Percentiles rank a stretch among this genome's conserved stretches.
These are phyloP conservation scores for Cygnus buccinator DNA, from an alignment of 2,113 vertebrate species.

Conservation along the genomic window DNA sequence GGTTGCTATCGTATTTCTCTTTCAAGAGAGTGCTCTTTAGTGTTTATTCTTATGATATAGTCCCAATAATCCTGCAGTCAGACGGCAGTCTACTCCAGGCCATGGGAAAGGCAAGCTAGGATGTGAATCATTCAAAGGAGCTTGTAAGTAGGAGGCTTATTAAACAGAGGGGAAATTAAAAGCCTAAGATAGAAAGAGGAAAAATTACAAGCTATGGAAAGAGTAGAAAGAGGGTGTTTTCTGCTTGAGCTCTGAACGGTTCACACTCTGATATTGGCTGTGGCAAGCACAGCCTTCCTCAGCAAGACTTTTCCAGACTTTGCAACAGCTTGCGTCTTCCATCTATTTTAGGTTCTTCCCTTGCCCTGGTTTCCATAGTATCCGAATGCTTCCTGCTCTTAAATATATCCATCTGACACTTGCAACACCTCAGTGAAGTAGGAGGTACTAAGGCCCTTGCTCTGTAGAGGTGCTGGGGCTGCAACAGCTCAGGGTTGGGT, in stretches of 20 bases:
- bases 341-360: slow-evolving; percentile 58
- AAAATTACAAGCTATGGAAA: neutral
- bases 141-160: slow-evolving; percentile 3
- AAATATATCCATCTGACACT: slow-evolving; percentile 53
- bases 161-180: slow-evolving; percentile 33
- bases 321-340: slow-evolving; percentile 45
- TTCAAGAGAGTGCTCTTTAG: neutral
- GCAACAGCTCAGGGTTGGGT: neutral
- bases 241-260: slow-evolving; percentile 13
- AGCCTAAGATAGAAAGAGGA: neutral
- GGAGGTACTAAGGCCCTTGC: slow-evolving; percentile 17
- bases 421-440: slow-evolving; percentile 49
- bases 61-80: neutral
- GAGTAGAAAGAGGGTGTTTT: neutral
- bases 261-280: slow-evolving; percentile 31
- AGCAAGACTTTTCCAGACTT: slow-evolving; percentile 48
- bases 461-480: slow-evolving; percentile 11
- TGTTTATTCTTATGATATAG: neutral
- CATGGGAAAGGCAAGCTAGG: neutral
- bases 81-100: neutral
- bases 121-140: neutral
- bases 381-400: slow-evolving; percentile 46
- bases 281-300: slow-evolving; percentile 14
- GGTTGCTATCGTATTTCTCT: neutral
- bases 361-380: slow-evolving; percentile 69